phyloP scores from a whole-genome alignment of 2,797 vertebrate species.

The Muscicapa comitata region DNA sequence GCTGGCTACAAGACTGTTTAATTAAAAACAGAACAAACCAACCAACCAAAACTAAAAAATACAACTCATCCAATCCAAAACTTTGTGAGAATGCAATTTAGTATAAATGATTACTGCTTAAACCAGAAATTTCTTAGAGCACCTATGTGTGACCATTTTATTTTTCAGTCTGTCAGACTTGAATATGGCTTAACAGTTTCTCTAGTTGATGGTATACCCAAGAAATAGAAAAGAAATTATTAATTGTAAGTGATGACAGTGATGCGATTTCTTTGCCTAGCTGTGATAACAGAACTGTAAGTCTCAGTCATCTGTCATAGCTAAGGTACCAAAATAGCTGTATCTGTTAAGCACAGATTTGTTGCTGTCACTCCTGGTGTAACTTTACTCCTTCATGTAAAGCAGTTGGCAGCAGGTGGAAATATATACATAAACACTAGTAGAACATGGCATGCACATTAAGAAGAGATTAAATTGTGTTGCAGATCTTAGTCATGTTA shows the following conservation, averaged over 20 bases:
- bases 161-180: not conserved
- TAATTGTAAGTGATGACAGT: not conserved
- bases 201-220: not conserved
- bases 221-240: not conserved
- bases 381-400: not conserved
- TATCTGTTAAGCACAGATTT: not conserved
- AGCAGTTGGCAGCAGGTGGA: not conserved
- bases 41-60: not conserved
- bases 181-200: not conserved
- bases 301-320: not conserved
- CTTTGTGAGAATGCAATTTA: not conserved
- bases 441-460: not conserved
- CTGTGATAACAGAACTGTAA: not conserved
- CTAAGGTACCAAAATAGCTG: not conserved
- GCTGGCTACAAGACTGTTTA: not conserved
- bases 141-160: not conserved
- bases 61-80: not conserved
- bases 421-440: not conserved
- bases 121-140: not conserved
- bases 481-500: not conserved
- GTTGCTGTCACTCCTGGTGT: not conserved
- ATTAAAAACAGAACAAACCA: not conserved
- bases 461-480: not conserved
- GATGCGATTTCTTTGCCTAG: not conserved
- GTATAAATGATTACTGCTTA: not conserved